phyloP scores from a whole-genome alignment of 2,113 vertebrate genomes.

The Spermophilus dauricus region DNA sequence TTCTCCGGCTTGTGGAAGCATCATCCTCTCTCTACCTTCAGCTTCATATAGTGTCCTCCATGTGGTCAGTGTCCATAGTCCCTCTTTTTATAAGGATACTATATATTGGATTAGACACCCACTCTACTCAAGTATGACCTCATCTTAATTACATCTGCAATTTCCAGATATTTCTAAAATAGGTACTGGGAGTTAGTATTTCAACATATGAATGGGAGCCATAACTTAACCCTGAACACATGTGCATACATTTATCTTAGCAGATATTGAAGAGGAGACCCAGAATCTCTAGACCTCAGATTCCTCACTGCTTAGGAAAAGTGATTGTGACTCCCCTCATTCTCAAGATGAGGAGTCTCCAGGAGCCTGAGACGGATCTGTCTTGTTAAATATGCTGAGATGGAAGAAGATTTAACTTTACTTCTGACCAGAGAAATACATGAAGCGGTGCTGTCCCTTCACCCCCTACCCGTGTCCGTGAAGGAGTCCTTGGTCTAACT shows the following conservation, averaged over 20 bases:
- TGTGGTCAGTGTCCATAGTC: not conserved
- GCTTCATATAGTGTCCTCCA: not conserved
- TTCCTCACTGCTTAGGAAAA: not conserved
- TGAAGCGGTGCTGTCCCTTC: too few relatives aligned
- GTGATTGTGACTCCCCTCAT: not conserved
- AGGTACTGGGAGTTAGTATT: not conserved
- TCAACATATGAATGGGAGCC: not conserved
- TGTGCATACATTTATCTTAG: not conserved
- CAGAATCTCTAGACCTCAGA: not conserved
- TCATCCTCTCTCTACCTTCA: not conserved
- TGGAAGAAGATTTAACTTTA: not conserved
- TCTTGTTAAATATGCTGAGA: not conserved
- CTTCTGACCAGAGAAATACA: not conserved
- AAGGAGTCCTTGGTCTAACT: not conserved
- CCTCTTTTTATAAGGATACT: not conserved
- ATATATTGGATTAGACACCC: not conserved
- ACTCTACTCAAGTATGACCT: not conserved
- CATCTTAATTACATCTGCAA: not conserved
- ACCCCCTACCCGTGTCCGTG: not conserved
- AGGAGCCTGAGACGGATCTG: not conserved
- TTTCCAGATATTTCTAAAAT: not conserved
- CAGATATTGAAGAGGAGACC: not conserved
- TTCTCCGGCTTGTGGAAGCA: not conserved
- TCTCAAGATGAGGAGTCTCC: not conserved
- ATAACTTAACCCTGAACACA: not conserved